A percentile compares a stretch with the other conserved stretches of the same genome.
These are phyloP conservation scores for Idaea biselata DNA, from an alignment of 2,888 invertebrate species.

Conservation along the genomic window DNA sequence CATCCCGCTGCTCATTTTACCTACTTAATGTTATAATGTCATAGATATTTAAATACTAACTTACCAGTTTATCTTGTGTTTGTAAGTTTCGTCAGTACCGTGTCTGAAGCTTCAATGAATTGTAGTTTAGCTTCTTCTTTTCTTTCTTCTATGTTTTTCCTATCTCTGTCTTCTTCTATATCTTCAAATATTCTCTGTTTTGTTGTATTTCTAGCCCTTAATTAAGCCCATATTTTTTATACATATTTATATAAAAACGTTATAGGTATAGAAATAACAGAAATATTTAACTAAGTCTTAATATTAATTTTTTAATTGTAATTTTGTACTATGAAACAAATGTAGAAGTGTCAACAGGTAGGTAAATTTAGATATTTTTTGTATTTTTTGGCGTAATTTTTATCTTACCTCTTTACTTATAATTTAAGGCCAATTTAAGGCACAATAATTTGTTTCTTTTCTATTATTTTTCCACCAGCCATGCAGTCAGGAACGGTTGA, in stretches of 20 bases:
- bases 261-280: conserved; percentile 76
- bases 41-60: not conserved
- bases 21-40: no score
- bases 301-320: conserved; percentile 74
- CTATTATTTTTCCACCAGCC: conserved; percentile 66
- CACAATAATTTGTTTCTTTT: conserved; percentile 68
- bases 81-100: conserved; percentile 30
- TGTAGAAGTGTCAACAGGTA: conserved; percentile 77
- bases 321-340: conserved; percentile 81
- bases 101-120: conserved; percentile 21
- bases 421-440: conserved; percentile 82
- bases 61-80: conserved; percentile 23
- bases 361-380: conserved; percentile 74
- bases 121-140: conserved; percentile 27
- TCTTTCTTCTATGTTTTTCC: conserved; percentile 30
- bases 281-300: conserved; percentile 77
- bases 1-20: no score
- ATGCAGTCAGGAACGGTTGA: conserved; percentile 65
- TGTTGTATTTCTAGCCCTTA: conserved; percentile 57
- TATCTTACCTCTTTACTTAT: conserved; percentile 76
- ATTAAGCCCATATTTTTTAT: conserved; percentile 68
- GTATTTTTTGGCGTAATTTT: conserved; percentile 62
- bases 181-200: conserved; percentile 54
- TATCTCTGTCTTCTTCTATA: conserved; percentile 40
- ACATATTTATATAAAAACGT: conserved; percentile 72